Base-by-base conservation (phyloP, 2,888 invertebrate genomes). In the Atethmia centrago region DNA sequence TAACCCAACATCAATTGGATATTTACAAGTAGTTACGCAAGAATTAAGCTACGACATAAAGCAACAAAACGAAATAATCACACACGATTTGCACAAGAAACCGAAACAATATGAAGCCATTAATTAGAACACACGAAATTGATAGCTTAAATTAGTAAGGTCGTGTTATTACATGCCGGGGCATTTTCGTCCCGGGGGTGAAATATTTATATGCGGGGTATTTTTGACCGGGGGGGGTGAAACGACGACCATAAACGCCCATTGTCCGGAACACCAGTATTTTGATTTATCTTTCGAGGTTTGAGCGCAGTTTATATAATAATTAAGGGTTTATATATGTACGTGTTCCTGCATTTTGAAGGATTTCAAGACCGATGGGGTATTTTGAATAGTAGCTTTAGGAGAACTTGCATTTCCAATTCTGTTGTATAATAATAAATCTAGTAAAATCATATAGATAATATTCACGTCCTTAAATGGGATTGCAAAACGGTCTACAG, bases 61-160 rank as follows among this genome's bases (percentile, higher is more conserved):
- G 28, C 10, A 68, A 58, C 19, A 31, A 25, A 51, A 45, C 10
- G 10, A 62, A 71, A 71, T 71, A 67, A 40, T 49, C 40, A 79
- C 63, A 82, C 79, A 73, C 47, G 51, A 68, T 65, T 74, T 47
- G 40, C 47, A 58, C 80, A 89, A 86, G 79, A 74, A 79, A 64
- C 36, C 55, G 31, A 61, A 65, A 76, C 45, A 72, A 45, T 71
- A 62, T n/a, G n/a, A 42, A 56, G 31, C 55, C 77, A 80, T 85
- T 82, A 82, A 80, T 85, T 82, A 82, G 40, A 64, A 71, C 64
- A 72, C 49, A 59, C 16, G 42, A 65, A 82, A 85, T 82, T 77
- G 82, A 86, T 85, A 55, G 68, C 70, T 58, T 53, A 79, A 84
- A 86, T 86, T 86, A 86, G 84, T 55, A 62, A 72, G 71, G 77